These are phyloP conservation scores for Flexamia atlantica DNA, from an alignment of 2,888 invertebrate genomes.

Conservation along the genomic window DNA sequence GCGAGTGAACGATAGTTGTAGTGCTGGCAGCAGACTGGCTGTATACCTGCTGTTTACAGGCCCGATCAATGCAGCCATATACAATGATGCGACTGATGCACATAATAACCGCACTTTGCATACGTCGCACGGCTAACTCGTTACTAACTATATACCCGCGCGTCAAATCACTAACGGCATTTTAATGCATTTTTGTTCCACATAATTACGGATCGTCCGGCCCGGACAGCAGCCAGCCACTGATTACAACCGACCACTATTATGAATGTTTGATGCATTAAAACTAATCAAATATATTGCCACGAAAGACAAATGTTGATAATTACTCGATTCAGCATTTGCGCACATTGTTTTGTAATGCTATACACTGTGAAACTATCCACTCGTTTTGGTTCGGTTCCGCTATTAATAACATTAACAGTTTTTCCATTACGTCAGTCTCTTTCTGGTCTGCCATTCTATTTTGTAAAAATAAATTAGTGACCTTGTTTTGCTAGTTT, in stretches of 20 bases:
- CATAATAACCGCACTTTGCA: slow-evolving; percentile 55
- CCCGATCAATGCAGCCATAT: slow-evolving; percentile 47
- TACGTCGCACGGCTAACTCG: slow-evolving; percentile 7
- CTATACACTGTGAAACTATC: slow-evolving; percentile 39
- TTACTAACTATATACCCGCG: slow-evolving; percentile 24
- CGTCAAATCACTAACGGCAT: slow-evolving; percentile 53
- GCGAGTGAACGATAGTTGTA: slow-evolving; percentile 2
- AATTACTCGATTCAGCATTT: slow-evolving; percentile 53
- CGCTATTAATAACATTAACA: slow-evolving; percentile 31
- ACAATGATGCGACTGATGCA: slow-evolving; percentile 35
- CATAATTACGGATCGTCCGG: slow-evolving; percentile 35
- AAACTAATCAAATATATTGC: slow-evolving; percentile 60
- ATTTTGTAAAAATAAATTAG: slow-evolving; percentile 34
- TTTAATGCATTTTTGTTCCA: slow-evolving; percentile 54
- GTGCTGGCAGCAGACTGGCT: slow-evolving; percentile 13
- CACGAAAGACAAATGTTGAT: slow-evolving; percentile 55
- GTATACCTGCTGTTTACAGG: slow-evolving; percentile 42
- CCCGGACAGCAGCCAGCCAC: neutral
- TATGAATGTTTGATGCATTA: slow-evolving; percentile 59
- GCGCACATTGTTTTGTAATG: slow-evolving; percentile 55
- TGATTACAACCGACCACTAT: slow-evolving; percentile 54
- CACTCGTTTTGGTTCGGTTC: slow-evolving; percentile 24
- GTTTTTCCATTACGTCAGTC: slow-evolving; percentile 33
- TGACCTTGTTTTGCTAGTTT: neutral
- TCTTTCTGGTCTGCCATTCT: slow-evolving; percentile 16